These are phyloP conservation scores for Tricholaema leucomelas DNA, from an alignment of 2,113 vertebrate genomes.

Conservation along the genomic window DNA sequence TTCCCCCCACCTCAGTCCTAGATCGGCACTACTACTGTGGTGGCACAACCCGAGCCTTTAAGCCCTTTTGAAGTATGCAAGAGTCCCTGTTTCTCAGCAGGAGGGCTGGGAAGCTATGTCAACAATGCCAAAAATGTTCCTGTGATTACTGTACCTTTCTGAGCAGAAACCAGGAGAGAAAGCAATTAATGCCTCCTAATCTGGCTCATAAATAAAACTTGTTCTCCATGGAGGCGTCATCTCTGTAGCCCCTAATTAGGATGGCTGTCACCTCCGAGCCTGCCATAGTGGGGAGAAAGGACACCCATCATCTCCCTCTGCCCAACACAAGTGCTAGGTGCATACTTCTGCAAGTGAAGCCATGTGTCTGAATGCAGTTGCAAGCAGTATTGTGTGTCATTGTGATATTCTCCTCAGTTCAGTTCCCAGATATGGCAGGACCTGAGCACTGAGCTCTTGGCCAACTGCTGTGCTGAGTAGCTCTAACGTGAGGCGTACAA, in stretches of 20 bases:
- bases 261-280: conserved; percentile 7
- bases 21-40: conserved; percentile 68
- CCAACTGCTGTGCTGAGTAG: not conserved
- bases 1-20: conserved; percentile 67
- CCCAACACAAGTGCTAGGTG: not conserved
- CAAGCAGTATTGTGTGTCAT: not conserved
- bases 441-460: not conserved
- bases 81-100: conserved; percentile 77
- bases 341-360: not conserved
- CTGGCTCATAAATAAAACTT: conserved; percentile 73
- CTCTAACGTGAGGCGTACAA: not conserved
- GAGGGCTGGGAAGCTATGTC: conserved; percentile 75
- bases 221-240: conserved; percentile 32
- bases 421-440: not conserved
- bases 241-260: conserved; percentile 18
- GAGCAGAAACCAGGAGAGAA: conserved; percentile 71
- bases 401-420: not conserved
- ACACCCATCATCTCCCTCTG: not conserved
- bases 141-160: conserved; percentile 76
- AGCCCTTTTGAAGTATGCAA: conserved; percentile 77
- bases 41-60: conserved; percentile 72
- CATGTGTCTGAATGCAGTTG: not conserved
- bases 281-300: not conserved
- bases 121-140: conserved; percentile 75
- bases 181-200: conserved; percentile 73